These are phyloP conservation scores for Caenorhabditis parvicauda DNA, from an alignment of 2,888 invertebrate genomes.

Conservation along the genomic window DNA sequence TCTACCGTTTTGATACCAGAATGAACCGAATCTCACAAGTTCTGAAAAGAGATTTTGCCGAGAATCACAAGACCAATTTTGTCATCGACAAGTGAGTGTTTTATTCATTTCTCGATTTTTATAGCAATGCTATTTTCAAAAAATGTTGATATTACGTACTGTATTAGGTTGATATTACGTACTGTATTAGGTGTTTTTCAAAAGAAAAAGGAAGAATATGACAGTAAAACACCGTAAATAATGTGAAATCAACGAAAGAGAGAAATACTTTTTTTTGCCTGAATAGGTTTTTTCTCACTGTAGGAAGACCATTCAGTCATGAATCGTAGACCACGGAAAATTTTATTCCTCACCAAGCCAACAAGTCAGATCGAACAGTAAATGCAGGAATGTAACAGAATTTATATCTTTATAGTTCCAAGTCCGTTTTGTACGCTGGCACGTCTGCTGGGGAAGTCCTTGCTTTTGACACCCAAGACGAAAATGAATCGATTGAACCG, in stretches of 20 bases:
- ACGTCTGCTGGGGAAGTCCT: conserved; percentile 17
- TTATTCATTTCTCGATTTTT: neutral
- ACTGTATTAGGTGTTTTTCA: neutral
- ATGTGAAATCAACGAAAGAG: neutral
- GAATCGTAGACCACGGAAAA: neutral
- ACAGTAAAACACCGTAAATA: neutral
- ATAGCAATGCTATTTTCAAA: neutral
- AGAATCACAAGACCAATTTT: conserved; percentile 12
- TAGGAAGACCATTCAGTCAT: too few species aligned
- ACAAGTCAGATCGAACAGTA: neutral
- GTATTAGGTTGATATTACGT: too few species aligned
- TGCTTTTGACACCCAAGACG: conserved; percentile 10
- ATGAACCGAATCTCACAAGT: conserved; percentile 15
- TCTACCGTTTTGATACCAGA: conserved; percentile 22
- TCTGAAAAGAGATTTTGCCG: conserved; percentile 14
- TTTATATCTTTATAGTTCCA: neutral
- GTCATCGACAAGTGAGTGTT: conserved; percentile 11
- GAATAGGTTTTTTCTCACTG: too few species aligned
- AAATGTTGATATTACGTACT: too few species aligned
- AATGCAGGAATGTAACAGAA: neutral
- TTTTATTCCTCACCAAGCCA: neutral
- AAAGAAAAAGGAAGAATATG: neutral
- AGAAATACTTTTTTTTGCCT: too few species aligned
- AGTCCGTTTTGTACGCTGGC: conserved; percentile 11
- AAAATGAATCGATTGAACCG: conserved; percentile 7